These are phyloP conservation scores for Perognathus longimembris DNA, from an alignment of 2,113 vertebrate genomes.

Conservation along the genomic window DNA sequence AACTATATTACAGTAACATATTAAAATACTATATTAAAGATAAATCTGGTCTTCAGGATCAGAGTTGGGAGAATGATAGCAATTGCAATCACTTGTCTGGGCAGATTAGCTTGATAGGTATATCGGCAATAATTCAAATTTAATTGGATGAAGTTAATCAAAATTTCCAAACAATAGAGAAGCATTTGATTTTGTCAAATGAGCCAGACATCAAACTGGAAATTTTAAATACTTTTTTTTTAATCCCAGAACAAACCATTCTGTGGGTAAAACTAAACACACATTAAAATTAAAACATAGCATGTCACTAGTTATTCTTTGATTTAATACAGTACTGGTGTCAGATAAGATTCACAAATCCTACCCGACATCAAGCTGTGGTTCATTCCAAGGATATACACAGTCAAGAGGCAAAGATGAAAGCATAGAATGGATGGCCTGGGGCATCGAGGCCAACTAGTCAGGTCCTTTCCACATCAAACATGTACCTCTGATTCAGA, in stretches of 20 bases:
- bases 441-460: neutral
- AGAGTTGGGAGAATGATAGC: neutral
- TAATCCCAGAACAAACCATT: neutral
- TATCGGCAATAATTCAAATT: slow-evolving; percentile 3
- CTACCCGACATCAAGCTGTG: neutral
- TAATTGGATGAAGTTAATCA: neutral
- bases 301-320: neutral
- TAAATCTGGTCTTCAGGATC: neutral
- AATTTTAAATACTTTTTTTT: neutral
- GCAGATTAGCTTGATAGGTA: neutral
- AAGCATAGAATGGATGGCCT: neutral
- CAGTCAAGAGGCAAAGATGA: neutral
- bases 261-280: neutral
- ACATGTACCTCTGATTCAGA: neutral
- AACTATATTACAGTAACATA: no score
- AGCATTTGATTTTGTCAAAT: neutral
- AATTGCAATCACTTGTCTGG: neutral
- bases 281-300: neutral
- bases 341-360: neutral
- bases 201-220: neutral
- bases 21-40: neutral
- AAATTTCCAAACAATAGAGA: neutral
- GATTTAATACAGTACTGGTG: neutral
- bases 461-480: neutral
- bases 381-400: neutral